These are phyloP conservation scores for Drosophila yakuba DNA, from an alignment of 1,140 invertebrate species.

Conservation along the genomic window DNA sequence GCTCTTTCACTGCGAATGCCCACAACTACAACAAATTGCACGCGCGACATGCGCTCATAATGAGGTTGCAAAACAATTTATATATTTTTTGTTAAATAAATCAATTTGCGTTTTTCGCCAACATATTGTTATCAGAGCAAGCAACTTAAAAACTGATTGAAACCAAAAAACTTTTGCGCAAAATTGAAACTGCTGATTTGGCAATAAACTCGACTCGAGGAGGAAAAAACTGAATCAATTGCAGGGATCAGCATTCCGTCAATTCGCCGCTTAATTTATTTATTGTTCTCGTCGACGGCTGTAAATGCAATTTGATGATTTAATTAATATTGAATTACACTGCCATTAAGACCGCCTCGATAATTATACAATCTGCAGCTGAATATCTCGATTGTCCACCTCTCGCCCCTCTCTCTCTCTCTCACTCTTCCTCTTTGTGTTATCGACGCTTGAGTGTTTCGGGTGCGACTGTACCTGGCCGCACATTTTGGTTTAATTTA, in stretches of 20 bases:
- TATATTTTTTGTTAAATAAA: conserved; percentile 43
- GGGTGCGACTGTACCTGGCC: conserved; percentile 64
- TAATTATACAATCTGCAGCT: conserved; percentile 72
- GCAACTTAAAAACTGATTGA: conserved; percentile 38
- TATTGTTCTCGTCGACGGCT: conserved; percentile 66
- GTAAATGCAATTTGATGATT: conserved; percentile 78
- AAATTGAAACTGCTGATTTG: conserved; percentile 65
- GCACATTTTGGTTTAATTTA: conserved; percentile 56
- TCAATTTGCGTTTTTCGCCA: conserved; percentile 67
- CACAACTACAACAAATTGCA: conserved; percentile 43
- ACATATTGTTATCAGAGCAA: conserved; percentile 60
- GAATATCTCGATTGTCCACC: conserved; percentile 47
- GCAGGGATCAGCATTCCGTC: conserved; percentile 70
- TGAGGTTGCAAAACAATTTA: conserved; percentile 70
- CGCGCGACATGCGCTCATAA: conserved; percentile 54
- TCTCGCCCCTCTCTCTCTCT: neutral
- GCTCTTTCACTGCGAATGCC: conserved; percentile 18
- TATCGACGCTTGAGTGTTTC: conserved; percentile 41
- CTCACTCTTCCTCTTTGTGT: conserved; percentile 2
- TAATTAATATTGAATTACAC: conserved; percentile 81
- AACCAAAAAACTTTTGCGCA: conserved; percentile 43
- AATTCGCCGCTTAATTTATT: conserved; percentile 69
- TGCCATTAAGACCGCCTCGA: conserved; percentile 30
- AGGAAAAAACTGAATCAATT: conserved; percentile 56
- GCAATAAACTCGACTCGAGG: conserved; percentile 51